Percentiles rank a stretch among this genome's conserved stretches.
Conservation (phyloP, 2,113 vertebrate species). For the Channa maculata region DNA sequence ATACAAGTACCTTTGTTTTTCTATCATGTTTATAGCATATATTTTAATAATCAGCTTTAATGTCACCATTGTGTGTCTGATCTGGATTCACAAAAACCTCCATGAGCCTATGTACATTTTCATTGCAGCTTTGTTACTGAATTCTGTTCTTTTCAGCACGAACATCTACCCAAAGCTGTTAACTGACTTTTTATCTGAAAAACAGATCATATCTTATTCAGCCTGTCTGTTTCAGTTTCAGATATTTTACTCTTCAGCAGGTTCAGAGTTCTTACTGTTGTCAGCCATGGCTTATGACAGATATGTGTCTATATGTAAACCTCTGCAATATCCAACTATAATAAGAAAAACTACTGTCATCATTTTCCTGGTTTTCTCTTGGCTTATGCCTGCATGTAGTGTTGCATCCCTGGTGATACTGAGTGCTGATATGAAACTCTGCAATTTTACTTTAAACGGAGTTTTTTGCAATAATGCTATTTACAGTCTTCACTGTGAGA, state of each 20-base stretch:
- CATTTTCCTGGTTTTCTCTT: background rate
- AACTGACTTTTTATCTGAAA: too few species aligned
- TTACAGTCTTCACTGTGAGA: slow-evolving; percentile 7
- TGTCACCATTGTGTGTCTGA: too few species aligned
- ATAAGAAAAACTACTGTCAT: too few species aligned
- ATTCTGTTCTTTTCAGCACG: too few species aligned
- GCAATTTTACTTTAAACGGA: slow-evolving; percentile 15
- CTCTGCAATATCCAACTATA: too few species aligned
- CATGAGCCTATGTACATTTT: too few species aligned
- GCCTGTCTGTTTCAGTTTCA: slow-evolving; percentile 27
- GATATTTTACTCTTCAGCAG: background rate
- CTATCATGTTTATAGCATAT: too few species aligned
- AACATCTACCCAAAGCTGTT: too few species aligned
- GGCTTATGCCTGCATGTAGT: slow-evolving; percentile 5
- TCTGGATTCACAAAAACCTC: too few species aligned
- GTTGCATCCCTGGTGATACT: background rate
- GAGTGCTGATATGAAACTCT: background rate
- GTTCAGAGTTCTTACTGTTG: slow-evolving; percentile 14
- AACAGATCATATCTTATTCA: slow-evolving; percentile 3
- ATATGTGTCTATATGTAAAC: too few species aligned
- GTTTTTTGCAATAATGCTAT: slow-evolving; percentile 42
- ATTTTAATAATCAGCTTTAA: too few species aligned
- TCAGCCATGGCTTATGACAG: slow-evolving; percentile 24
- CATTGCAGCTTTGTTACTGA: too few species aligned
- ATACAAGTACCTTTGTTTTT: slow-evolving; percentile 47